A percentile compares a stretch with the other conserved stretches of the same genome.
phyloP scores from a whole-genome alignment of 2,888 invertebrate species.

The Pachymerium ferrugineum region DNA sequence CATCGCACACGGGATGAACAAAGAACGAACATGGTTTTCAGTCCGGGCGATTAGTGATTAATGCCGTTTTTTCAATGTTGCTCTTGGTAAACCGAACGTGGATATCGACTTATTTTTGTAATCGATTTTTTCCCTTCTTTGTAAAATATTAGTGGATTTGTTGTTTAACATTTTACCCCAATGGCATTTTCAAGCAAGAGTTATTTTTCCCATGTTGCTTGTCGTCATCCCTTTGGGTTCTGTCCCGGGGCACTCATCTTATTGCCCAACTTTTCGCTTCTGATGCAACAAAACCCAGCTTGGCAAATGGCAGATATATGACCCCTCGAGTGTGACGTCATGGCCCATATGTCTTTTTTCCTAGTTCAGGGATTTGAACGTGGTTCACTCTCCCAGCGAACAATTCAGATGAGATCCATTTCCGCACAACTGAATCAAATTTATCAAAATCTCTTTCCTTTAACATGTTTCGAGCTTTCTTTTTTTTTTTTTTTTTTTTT shows the following conservation, averaged over 20 bases:
- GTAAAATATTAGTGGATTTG: too few relatives aligned
- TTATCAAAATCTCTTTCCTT: too few relatives aligned
- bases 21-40: too few relatives aligned
- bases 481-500: background rate
- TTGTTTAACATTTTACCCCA: background rate
- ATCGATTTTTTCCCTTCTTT: too few relatives aligned
- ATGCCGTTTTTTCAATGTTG: too few relatives aligned
- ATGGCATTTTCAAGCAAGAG: slow-evolving; percentile 4
- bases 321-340: background rate
- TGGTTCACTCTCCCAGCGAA: background rate
- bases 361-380: background rate
- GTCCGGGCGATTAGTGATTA: too few relatives aligned
- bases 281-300: background rate
- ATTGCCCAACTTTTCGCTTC: background rate
- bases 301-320: background rate
- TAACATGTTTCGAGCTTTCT: background rate
- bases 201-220: slow-evolving; percentile 8
- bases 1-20: too few relatives aligned
- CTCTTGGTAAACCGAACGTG: too few relatives aligned
- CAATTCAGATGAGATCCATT: slow-evolving; percentile 13
- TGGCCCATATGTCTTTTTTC: background rate
- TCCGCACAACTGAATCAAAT: background rate
- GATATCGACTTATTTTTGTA: too few relatives aligned
- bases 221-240: background rate
- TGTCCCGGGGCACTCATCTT: background rate